Evolutionary conservation across 2,113 vertebrate species (phyloP), one percentile per base, ranked within the genome.

Genomic region (Trogon melanurus): DNA sequence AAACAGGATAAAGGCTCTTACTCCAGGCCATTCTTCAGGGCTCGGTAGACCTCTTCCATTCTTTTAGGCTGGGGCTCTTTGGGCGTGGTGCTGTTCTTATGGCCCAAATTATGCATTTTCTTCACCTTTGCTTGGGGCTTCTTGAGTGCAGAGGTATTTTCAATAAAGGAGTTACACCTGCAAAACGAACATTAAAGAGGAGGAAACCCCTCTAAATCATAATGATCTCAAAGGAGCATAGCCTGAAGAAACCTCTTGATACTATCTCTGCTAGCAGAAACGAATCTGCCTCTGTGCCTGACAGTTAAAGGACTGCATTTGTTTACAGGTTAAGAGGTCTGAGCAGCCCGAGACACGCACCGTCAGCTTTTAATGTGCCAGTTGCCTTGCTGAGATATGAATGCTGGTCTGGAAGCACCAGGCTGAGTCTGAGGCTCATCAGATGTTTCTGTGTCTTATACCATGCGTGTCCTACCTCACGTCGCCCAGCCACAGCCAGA

Each of bases 131-230:
- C 98, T 95, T 98, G 98, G 57, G 99, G 98, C 98, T 99, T 99
- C 98, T 99, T 99, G 97, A 98, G 97, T 3, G 97, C 98, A 5
- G 98, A 98, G 9, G 99, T 95, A 97, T 99, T 99, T 96, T 99
- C 99, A 96, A 99, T 99, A 97, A 99, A 99, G 18, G 99, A 99
- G 95, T 99, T 99, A 97, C 99, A 99, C 97, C 99, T 99, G 92
- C 29, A 84, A 78, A 93, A 88, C 44, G 30, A 92, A 92, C 96
- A 89, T 93, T 57, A 88, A 86, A 95, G 53, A 82, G 29, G 36
- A 84, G 41, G 57, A 89, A 96, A 89, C 29, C 67, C 47, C 58
- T 29, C 38, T 96, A 89, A 97, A 81, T 91, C 69, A 50, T 1
- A 30, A 48, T 5, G 11, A 56, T 74, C 85, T 65, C 56, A 85